Evolutionary conservation across 2,888 invertebrate species (phyloP).

Genomic region (Drosophila gaucha): DNA sequence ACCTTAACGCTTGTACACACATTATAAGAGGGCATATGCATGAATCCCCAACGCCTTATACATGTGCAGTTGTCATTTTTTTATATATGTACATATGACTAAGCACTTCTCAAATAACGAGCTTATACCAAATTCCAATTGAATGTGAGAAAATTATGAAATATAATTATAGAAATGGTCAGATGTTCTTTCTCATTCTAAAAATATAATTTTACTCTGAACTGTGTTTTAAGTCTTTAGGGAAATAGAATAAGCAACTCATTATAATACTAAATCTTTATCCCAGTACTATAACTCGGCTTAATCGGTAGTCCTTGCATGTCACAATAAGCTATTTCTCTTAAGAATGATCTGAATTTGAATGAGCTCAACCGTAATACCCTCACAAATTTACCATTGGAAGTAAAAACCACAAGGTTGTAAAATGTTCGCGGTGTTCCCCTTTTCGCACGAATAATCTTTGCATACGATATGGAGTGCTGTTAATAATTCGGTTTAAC

Average conservation of each 20-base stretch:
- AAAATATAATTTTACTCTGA: not conserved
- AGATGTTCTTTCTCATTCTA: not conserved
- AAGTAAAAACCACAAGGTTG: too few species aligned
- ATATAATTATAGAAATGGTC: slow-evolving; percentile 2
- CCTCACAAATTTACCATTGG: too few species aligned
- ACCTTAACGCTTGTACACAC: not conserved
- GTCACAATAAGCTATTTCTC: not conserved
- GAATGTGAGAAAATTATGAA: not conserved
- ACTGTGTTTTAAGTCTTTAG: not conserved
- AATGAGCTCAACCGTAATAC: not conserved
- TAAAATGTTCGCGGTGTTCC: slow-evolving; percentile 32
- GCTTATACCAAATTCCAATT: not conserved
- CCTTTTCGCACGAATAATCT: slow-evolving; percentile 9
- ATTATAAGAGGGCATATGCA: not conserved
- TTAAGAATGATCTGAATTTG: not conserved
- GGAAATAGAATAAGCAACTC: not conserved
- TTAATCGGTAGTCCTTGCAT: not conserved
- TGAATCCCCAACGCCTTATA: not conserved
- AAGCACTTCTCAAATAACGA: slow-evolving; percentile 4
- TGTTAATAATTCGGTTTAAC: slow-evolving; percentile 19
- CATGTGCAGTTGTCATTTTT: slow-evolving; percentile 15
- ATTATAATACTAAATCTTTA: too few species aligned
- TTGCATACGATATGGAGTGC: too few species aligned
- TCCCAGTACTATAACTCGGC: too few species aligned
- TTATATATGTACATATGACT: not conserved